Percentiles rank a stretch among this genome's conserved stretches.
phyloP scores from a whole-genome alignment of 2,888 invertebrate species.

The Luperina testacea region DNA sequence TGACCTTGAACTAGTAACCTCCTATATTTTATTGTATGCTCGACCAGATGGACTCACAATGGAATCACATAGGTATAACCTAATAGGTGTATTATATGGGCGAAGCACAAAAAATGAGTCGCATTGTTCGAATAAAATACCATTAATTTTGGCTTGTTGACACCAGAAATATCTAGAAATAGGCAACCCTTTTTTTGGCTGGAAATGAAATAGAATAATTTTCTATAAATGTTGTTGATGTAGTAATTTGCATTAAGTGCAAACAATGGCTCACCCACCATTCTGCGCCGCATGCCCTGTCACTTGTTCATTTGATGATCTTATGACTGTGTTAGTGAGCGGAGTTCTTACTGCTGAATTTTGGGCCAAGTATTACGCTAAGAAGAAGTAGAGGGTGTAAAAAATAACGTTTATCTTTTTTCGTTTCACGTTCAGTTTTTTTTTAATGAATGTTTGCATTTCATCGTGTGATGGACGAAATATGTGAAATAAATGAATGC shows the following conservation, averaged over 20 bases:
- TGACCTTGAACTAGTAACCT: slow-evolving; percentile 38
- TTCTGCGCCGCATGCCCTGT: no score
- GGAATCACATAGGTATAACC: neutral
- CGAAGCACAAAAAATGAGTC: neutral
- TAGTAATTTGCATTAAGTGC: neutral
- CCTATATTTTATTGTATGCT: slow-evolving; percentile 3
- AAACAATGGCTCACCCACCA: no score
- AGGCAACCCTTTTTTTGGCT: neutral
- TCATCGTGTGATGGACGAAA: no score
- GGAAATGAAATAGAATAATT: neutral
- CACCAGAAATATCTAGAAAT: neutral
- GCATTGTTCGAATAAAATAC: neutral
- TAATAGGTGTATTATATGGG: neutral
- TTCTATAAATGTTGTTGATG: neutral
- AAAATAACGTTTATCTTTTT: no score
- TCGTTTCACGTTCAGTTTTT: no score
- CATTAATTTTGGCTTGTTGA: neutral
- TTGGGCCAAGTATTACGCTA: no score
- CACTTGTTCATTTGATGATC: no score
- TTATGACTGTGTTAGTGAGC: no score
- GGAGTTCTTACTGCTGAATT: no score
- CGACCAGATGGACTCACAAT: neutral
- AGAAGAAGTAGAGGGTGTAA: no score
- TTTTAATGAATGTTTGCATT: no score
- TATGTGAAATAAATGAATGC: no score